Evolutionary conservation across 37 sponge, comb jelly and placozoan species (phyloP).

Genomic region (Petrosia ficiformis): DNA sequence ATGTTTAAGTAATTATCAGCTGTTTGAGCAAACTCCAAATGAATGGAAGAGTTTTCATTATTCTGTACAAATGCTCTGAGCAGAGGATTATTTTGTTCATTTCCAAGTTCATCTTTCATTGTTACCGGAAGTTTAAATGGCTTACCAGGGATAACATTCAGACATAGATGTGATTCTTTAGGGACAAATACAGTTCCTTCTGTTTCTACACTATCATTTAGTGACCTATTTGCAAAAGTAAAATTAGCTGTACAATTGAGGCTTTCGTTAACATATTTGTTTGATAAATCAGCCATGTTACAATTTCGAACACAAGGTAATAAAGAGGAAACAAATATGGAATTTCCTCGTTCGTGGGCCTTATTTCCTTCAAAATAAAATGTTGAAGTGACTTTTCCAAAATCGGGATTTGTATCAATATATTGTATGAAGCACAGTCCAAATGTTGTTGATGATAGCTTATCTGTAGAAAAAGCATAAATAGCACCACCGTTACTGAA

Average conservation of each 20-base stretch:
- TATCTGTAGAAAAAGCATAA: neutral
- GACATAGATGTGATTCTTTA: no score
- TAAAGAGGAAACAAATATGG: neutral
- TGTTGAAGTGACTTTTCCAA: neutral
- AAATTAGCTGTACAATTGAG: neutral
- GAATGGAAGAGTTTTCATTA: neutral
- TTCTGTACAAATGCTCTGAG: neutral
- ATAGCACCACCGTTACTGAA: neutral
- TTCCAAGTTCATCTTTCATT: neutral
- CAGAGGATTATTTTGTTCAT: neutral
- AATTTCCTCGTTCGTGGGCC: neutral
- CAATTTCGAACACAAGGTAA: neutral
- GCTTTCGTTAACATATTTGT: no score
- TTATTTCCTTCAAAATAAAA: neutral
- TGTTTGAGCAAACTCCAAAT: neutral
- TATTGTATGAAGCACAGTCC: neutral
- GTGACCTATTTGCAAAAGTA: neutral
- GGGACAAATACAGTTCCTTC: neutral
- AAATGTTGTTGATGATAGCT: neutral
- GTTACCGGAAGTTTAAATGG: neutral
- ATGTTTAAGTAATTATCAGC: neutral
- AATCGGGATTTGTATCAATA: neutral
- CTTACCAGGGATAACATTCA: neutral
- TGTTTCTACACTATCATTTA: neutral
- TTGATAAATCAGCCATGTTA: no score